phyloP scores from a whole-genome alignment of 1,140 invertebrate genomes.

The Ephestia elutella region DNA sequence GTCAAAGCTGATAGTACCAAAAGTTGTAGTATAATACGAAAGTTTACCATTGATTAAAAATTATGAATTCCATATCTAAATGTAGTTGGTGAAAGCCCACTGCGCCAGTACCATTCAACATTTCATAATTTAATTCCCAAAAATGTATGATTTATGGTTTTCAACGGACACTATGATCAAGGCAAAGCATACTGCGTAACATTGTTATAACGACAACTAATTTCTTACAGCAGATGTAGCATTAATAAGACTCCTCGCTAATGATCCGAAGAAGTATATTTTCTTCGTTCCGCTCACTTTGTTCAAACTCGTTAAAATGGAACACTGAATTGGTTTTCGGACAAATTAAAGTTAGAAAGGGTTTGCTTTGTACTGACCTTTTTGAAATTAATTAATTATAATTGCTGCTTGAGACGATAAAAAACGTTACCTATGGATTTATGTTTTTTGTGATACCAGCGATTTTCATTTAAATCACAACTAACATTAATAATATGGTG shows the following conservation, averaged over 20 bases:
- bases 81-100: too few relatives aligned
- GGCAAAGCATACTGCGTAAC: not conserved
- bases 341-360: not conserved
- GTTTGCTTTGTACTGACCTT: not conserved
- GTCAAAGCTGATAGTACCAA: too few relatives aligned
- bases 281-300: slow-evolving; percentile 3
- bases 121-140: too few relatives aligned
- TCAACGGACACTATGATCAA: not conserved
- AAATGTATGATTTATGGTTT: not conserved
- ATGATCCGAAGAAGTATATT: not conserved
- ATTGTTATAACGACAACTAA: not conserved
- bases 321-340: not conserved
- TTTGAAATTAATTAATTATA: not conserved
- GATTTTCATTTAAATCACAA: too few relatives aligned
- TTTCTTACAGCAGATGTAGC: not conserved
- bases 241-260: not conserved
- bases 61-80: too few relatives aligned
- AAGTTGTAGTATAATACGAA: too few relatives aligned
- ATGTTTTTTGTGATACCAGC: too few relatives aligned
- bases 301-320: not conserved
- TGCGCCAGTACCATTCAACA: too few relatives aligned
- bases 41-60: too few relatives aligned
- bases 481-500: too few relatives aligned
- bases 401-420: too few relatives aligned
- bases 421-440: too few relatives aligned